Evolutionary conservation across 2,888 invertebrate species (phyloP).

Genomic region (Dermolepida albohirtum): DNA sequence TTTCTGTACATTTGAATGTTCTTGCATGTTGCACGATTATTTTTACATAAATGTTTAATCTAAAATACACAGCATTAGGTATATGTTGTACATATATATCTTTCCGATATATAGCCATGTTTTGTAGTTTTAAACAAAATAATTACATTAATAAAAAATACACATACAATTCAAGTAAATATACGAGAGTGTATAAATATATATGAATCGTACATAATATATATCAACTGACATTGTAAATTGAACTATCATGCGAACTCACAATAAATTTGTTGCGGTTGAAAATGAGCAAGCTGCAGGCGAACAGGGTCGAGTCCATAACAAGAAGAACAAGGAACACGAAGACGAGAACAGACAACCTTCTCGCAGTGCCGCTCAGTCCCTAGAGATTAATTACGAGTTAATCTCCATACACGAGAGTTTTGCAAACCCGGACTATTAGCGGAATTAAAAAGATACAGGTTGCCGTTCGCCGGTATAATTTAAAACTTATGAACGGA

Average conservation of each 20-base stretch:
- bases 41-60: too few relatives aligned
- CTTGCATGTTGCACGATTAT: too few relatives aligned
- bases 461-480: conserved; percentile 15
- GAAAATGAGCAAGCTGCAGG: conserved; percentile 18
- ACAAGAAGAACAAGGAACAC: conserved; percentile 2
- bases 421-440: conserved; percentile 31
- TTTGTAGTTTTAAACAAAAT: too few relatives aligned
- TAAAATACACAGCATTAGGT: too few relatives aligned
- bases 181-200: too few relatives aligned
- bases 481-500: too few relatives aligned
- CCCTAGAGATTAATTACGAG: conserved; percentile 34
- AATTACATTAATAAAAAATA: too few relatives aligned
- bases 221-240: conserved; percentile 15
- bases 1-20: too few relatives aligned
- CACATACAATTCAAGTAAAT: too few relatives aligned
- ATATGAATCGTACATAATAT: conserved; percentile 1
- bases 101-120: too few relatives aligned
- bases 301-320: neutral
- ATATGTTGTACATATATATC: too few relatives aligned
- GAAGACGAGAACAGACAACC: conserved; percentile 9
- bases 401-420: conserved; percentile 35
- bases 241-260: conserved; percentile 28
- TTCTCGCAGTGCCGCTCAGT: conserved; percentile 8
- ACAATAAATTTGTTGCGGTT: conserved; percentile 26
- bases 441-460: conserved; percentile 38